Conservation (phyloP, 2,113 vertebrate species). For the Leucopsar rothschildi region DNA sequence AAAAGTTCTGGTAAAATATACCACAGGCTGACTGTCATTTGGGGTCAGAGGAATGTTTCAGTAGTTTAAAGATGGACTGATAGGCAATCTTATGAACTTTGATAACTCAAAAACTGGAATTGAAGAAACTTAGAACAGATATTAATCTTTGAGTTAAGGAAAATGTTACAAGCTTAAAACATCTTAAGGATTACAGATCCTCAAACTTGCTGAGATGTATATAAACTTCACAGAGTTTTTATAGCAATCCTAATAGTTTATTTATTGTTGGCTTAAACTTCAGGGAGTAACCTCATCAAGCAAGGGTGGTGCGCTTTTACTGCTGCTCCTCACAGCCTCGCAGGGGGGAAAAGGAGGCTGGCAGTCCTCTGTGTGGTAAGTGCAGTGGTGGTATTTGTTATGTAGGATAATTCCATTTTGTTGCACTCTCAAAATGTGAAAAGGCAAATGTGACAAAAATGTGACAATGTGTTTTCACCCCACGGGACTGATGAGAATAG, state of each 20-base stretch:
- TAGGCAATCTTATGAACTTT: not conserved
- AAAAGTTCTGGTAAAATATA: not conserved
- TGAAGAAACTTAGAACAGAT: not conserved
- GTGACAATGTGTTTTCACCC: not conserved
- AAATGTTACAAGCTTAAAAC: not conserved
- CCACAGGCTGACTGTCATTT: not conserved
- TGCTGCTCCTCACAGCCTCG: not conserved
- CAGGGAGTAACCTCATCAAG: not conserved
- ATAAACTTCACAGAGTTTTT: not conserved
- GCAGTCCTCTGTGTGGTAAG: not conserved
- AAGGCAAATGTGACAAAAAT: not conserved
- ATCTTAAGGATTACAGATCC: not conserved
- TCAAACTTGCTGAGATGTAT: not conserved
- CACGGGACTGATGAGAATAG: not conserved
- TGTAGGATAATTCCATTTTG: not conserved
- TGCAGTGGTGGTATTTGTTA: not conserved
- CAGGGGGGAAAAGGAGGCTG: not conserved
- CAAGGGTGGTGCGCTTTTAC: accelerated
- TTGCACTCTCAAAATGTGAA: not conserved
- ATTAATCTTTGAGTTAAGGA: not conserved
- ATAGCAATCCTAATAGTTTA: not conserved
- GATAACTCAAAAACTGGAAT: not conserved
- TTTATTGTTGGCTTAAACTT: not conserved
- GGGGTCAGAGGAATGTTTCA: not conserved
- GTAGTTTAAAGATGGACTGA: not conserved